Evolutionary conservation across 2,888 invertebrate genomes (phyloP).

Genomic region (Chrysodeixis includens): DNA sequence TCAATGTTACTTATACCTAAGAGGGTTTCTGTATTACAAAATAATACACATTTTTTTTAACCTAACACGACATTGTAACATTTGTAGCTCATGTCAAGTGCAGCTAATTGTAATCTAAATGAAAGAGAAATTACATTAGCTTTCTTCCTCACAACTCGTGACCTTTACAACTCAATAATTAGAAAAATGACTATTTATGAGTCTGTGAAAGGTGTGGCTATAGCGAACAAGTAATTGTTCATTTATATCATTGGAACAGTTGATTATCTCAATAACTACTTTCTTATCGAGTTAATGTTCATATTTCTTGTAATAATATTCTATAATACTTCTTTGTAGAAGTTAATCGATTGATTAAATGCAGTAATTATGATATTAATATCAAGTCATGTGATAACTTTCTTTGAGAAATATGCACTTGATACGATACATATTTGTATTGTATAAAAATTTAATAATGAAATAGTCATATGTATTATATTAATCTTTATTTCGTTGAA

Average conservation of each 20-base stretch:
- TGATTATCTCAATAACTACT: not conserved
- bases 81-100: not conserved
- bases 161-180: not conserved
- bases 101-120: not conserved
- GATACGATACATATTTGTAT: no score
- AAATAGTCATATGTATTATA: no score
- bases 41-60: no score
- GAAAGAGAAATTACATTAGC: not conserved
- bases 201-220: not conserved
- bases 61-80: no score
- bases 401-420: not conserved
- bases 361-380: not conserved
- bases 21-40: no score
- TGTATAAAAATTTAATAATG: not conserved
- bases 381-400: not conserved
- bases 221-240: not conserved
- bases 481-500: not conserved
- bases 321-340: not conserved
- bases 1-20: no score
- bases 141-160: not conserved
- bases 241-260: not conserved
- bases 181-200: conserved; percentile 3
- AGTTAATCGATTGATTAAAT: not conserved
- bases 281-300: not conserved
- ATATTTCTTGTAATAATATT: not conserved